Evolutionary conservation across 2,888 invertebrate genomes (phyloP).

Genomic region (Odontomyia ornata): DNA sequence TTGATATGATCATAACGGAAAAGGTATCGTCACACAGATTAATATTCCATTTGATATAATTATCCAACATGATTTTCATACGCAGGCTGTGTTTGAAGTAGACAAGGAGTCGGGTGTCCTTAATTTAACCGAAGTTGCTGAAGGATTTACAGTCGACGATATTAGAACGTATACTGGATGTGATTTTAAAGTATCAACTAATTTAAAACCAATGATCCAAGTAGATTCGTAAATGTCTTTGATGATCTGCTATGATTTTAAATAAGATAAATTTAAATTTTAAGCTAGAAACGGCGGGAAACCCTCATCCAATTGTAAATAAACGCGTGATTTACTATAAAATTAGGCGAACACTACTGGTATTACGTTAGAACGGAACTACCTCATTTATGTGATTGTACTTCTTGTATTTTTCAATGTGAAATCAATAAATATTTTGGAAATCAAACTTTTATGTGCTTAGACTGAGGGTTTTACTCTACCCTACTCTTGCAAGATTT

Average conservation of each 20-base stretch:
- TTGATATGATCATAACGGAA: constrained; percentile 97
- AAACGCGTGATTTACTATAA: too few relatives aligned
- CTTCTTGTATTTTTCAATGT: too few relatives aligned
- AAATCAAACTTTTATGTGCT: too few relatives aligned
- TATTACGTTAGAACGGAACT: too few relatives aligned
- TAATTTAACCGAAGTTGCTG: constrained; percentile 86
- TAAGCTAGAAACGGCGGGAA: too few relatives aligned
- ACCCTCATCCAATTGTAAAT: too few relatives aligned
- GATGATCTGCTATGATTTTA: background rate
- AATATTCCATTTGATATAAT: constrained; percentile 14
- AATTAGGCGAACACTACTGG: too few relatives aligned
- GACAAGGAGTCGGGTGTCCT: constrained; percentile 80
- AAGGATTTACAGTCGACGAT: constrained; percentile 87
- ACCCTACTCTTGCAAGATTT: too few relatives aligned
- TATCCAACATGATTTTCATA: constrained; percentile 5
- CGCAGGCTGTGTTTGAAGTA: constrained; percentile 90
- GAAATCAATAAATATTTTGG: too few relatives aligned
- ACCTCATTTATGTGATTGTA: too few relatives aligned
- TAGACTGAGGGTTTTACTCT: too few relatives aligned
- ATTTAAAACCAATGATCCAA: constrained; percentile 86
- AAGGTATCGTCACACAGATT: too few relatives aligned
- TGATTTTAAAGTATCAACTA: constrained; percentile 81
- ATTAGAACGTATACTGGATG: constrained; percentile 86
- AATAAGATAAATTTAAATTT: background rate
- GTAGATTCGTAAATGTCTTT: background rate